Percentiles rank a stretch among this genome's conserved stretches.
phyloP scores from a whole-genome alignment of 2,797 vertebrate species.

The Cynopterus sphinx region DNA sequence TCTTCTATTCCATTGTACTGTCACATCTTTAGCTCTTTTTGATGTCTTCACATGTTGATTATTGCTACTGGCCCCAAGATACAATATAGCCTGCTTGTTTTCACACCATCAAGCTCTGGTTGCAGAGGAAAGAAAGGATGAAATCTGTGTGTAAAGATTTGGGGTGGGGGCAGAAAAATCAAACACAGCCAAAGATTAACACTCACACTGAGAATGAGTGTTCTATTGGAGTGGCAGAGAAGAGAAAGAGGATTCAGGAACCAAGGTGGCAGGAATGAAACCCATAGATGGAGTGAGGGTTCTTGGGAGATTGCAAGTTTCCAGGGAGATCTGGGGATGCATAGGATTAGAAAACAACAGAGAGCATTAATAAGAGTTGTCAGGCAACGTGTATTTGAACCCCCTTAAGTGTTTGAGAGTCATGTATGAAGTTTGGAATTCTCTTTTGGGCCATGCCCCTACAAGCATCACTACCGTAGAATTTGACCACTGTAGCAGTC shows the following conservation, averaged over 20 bases:
- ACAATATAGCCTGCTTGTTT: not conserved
- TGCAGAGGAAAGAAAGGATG: not conserved
- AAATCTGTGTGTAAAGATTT: not conserved
- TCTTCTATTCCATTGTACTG: not conserved
- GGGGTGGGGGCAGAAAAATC: not conserved
- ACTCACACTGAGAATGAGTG: not conserved
- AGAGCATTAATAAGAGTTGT: not conserved
- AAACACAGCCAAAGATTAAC: not conserved
- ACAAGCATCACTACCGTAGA: not conserved
- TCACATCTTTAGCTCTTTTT: not conserved
- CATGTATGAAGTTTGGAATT: not conserved
- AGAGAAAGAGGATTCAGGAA: not conserved
- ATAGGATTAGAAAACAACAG: not conserved
- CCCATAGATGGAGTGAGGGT: not conserved
- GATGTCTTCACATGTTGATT: not conserved
- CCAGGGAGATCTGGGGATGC: not conserved
- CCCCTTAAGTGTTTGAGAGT: not conserved
- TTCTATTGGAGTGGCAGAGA: not conserved
- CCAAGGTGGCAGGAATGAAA: not conserved
- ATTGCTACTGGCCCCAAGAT: not conserved
- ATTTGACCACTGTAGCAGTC: not conserved
- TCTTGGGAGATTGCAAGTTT: not conserved
- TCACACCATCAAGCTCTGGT: not conserved
- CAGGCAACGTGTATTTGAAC: too few species aligned
- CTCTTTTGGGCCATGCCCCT: not conserved